Percentiles rank a stretch among this genome's conserved stretches.
These are phyloP conservation scores for Crotophaga sulcirostris DNA, from an alignment of 2,113 vertebrate species.

Conservation along the genomic window DNA sequence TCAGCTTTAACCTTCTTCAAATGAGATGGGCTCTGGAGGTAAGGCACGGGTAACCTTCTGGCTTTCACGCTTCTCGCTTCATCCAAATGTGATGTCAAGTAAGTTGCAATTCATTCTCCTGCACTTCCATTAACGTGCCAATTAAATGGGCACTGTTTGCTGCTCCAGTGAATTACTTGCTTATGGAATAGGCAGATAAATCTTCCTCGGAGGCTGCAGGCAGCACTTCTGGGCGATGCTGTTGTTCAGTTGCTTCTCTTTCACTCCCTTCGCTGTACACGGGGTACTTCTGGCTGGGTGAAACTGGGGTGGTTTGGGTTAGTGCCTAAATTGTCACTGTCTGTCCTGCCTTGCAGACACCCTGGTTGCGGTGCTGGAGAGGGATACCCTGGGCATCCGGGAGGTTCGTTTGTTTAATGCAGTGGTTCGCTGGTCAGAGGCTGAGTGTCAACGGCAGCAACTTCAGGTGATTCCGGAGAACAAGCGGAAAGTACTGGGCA, in stretches of 20 bases:
- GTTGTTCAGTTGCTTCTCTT: background rate
- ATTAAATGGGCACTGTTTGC: background rate
- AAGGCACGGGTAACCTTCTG: background rate
- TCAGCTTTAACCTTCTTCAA: background rate
- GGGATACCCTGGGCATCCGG: slow-evolving; percentile 92
- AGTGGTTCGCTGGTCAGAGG: slow-evolving; percentile 92
- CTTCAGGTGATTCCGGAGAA: slow-evolving; percentile 91
- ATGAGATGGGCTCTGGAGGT: background rate
- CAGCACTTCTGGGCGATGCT: background rate
- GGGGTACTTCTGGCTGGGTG: background rate
- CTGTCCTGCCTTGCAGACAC: slow-evolving; percentile 81
- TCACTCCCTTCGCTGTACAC: background rate
- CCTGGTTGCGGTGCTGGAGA: slow-evolving; percentile 91
- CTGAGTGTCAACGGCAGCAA: slow-evolving; percentile 93
- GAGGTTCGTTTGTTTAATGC: slow-evolving; percentile 93
- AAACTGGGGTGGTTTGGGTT: rapidly evolving
- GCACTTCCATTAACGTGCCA: background rate
- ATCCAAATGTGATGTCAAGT: background rate
- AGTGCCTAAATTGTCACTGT: background rate
- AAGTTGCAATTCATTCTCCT: background rate
- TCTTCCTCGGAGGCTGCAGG: background rate
- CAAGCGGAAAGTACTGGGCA: slow-evolving; percentile 91
- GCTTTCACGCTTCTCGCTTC: background rate
- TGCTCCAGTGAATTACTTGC: background rate
- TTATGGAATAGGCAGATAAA: background rate